A percentile compares a stretch with the other conserved stretches of the same genome.
Conservation (phyloP, 2,797 vertebrate genomes). For the Oreochromis grahami region DNA sequence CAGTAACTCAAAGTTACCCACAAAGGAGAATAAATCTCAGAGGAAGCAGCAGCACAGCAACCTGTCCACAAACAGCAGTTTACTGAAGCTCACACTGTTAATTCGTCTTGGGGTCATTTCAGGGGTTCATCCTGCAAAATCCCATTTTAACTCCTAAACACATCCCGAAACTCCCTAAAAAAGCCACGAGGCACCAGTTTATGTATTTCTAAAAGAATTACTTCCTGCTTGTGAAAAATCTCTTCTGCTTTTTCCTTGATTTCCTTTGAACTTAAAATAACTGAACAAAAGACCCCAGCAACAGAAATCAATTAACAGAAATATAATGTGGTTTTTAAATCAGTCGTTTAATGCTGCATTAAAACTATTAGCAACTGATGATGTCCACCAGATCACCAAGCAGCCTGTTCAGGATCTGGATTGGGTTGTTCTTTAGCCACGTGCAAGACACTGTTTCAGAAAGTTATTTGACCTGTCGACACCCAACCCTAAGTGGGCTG, state of each 20-base stretch:
- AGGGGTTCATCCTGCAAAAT: neutral
- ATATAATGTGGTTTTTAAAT: neutral
- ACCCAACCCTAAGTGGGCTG: too few relatives aligned
- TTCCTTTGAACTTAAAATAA: neutral
- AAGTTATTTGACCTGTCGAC: too few relatives aligned
- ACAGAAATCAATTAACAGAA: neutral
- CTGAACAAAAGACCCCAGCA: neutral
- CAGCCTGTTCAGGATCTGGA: too few relatives aligned
- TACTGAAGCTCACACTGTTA: neutral
- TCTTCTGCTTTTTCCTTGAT: neutral
- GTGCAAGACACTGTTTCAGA: too few relatives aligned
- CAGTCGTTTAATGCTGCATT: neutral
- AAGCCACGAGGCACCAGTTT: neutral
- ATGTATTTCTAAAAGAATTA: neutral
- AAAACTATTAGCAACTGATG: too few relatives aligned
- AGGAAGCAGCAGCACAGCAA: neutral
- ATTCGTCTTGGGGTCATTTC: neutral
- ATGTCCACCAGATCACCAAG: too few relatives aligned
- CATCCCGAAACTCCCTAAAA: neutral
- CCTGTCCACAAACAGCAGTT: neutral
- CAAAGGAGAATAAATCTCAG: neutral
- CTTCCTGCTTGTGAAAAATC: neutral
- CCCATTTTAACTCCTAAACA: neutral
- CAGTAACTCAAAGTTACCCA: neutral
- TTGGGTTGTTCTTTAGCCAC: too few relatives aligned